Evolutionary conservation across 2,888 invertebrate genomes (phyloP).

Genomic region (Ditula angustiorana): DNA sequence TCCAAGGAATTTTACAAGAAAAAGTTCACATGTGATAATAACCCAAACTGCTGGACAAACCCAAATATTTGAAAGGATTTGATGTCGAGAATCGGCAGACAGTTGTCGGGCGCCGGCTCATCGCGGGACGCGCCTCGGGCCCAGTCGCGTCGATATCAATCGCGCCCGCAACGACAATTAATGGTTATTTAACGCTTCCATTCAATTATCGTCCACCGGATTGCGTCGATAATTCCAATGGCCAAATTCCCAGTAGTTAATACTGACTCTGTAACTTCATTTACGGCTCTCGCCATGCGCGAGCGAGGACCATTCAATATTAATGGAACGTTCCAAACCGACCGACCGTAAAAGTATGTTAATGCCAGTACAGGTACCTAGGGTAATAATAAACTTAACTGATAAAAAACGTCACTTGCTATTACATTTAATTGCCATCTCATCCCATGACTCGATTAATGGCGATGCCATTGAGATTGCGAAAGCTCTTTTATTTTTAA

Average conservation of each 20-base stretch:
- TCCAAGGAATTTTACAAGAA: too few relatives aligned
- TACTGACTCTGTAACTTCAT: conserved; percentile 67
- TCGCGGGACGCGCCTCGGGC: conserved; percentile 47
- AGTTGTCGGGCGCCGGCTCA: conserved; percentile 14
- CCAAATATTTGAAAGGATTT: not conserved
- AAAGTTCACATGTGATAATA: too few relatives aligned
- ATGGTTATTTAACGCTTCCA: conserved; percentile 77
- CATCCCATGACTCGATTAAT: conserved; percentile 51
- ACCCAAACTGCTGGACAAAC: too few relatives aligned
- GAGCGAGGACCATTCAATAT: conserved; percentile 61
- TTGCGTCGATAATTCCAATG: conserved; percentile 74
- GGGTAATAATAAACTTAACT: conserved; percentile 51
- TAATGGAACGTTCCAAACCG: conserved; percentile 68
- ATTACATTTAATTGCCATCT: conserved; percentile 56
- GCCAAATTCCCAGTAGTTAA: conserved; percentile 75
- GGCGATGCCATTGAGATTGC: conserved; percentile 39
- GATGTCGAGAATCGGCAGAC: not conserved
- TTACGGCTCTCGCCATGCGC: conserved; percentile 67
- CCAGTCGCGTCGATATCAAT: conserved; percentile 63
- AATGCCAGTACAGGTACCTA: conserved; percentile 58
- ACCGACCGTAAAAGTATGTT: conserved; percentile 70
- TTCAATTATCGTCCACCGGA: conserved; percentile 77
- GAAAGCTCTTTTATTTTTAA: conserved; percentile 35
- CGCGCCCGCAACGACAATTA: conserved; percentile 69
- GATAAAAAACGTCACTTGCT: conserved; percentile 59